Base-by-base conservation (phyloP, 2,797 vertebrate genomes). In the Scarus forsteni region DNA sequence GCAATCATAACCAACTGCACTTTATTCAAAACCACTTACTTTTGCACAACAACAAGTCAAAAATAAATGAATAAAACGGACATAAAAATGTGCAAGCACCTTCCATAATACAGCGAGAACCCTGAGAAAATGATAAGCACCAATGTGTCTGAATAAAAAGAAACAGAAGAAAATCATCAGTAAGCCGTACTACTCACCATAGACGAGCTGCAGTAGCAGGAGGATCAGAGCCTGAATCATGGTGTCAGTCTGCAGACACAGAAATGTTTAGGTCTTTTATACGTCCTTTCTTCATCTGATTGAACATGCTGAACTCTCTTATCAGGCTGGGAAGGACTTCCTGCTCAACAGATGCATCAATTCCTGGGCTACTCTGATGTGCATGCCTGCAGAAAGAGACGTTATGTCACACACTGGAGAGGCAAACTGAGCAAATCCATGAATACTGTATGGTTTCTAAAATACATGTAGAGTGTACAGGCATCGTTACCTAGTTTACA, bases 261-360 rank as follows among this genome's bases (percentile, higher is more conserved):
- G 7, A 58, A 13, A 27, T 9, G 5, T 40, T 27, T 38, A 16
- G n/a, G 34, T 70, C 75, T 85, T 63, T 91, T 92, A 90, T 90
- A 89, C 16, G 60, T 55, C 46, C 50, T 62, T 55, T 45, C 65
- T 35, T 15, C 48, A 60, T 55, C 74, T n/a, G 43, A 18, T 4
- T 54, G 44, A 66, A 70, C 63, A 14, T 16, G n/a, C 16, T 48
- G 15, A 63, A 65, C 50, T 13, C 14, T 55, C 43, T 92, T 88
- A 92, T 92, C 91, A 70, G 43, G 69, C 84, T 92, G 93, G 83
- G 91, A 92, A 90, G 48, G 79, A 84, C 69, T 8, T 70, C n/a
- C 36, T 66, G 77, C 72, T 48, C 73, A 44, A 66, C 92, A 93
- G 80, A 86, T 92, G 77, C 59, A 51, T 72, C 36, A 39, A 46